A percentile compares a stretch with the other conserved stretches of the same genome.
phyloP scores from a whole-genome alignment of 1,140 invertebrate genomes.

The Nixonia krombeini region DNA sequence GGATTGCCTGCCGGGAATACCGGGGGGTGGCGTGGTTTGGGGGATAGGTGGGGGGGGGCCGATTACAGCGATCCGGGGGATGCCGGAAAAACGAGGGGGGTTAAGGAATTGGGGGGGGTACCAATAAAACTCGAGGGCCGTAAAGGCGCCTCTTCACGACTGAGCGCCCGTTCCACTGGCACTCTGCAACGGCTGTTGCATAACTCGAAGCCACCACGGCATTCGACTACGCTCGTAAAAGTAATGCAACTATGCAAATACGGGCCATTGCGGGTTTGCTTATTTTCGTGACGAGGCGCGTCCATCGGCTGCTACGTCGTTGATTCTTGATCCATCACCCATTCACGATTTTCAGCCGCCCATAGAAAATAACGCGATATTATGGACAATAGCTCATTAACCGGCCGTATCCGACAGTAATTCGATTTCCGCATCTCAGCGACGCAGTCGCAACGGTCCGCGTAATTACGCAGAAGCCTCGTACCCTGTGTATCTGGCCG shows the following conservation, averaged over 20 bases:
- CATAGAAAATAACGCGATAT: too few relatives aligned
- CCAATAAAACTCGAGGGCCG: slow-evolving; percentile 54
- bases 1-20: too few relatives aligned
- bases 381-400: too few relatives aligned
- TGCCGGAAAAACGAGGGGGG: slow-evolving; percentile 56
- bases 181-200: slow-evolving; percentile 28
- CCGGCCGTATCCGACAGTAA: too few relatives aligned
- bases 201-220: slow-evolving; percentile 21
- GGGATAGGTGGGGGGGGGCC: too few relatives aligned
- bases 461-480: too few relatives aligned
- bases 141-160: slow-evolving; percentile 55
- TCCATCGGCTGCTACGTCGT: too few relatives aligned
- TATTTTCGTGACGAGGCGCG: slow-evolving; percentile 18
- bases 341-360: too few relatives aligned
- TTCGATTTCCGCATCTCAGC: background rate
- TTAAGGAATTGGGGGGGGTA: slow-evolving; percentile 59
- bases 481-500: too few relatives aligned
- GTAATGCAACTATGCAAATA: slow-evolving; percentile 19
- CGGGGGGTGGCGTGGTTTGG: too few relatives aligned
- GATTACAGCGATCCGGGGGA: too few relatives aligned
- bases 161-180: slow-evolving; percentile 48
- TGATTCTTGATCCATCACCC: too few relatives aligned
- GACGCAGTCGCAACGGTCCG: background rate
- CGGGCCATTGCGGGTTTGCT: slow-evolving; percentile 10
- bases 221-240: slow-evolving; percentile 36